Conservation (phyloP, 2,888 invertebrate genomes). For the Cryptops parisi region DNA sequence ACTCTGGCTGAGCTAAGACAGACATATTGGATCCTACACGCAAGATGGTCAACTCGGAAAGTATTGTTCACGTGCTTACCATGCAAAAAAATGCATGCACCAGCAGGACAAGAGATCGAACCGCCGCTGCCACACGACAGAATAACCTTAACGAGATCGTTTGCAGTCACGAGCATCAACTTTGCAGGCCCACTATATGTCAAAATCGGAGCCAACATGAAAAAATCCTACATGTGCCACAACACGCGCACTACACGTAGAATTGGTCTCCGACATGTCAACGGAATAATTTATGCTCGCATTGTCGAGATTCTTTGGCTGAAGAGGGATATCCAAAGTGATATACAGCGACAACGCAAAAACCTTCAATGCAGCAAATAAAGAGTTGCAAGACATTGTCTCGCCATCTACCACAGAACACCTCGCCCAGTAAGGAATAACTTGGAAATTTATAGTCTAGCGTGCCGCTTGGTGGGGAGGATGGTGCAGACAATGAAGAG, state of each 20-base stretch:
- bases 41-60: background rate
- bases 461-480: constrained; percentile 15
- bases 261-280: background rate
- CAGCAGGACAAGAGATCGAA: background rate
- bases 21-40: background rate
- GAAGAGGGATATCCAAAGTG: background rate
- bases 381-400: background rate
- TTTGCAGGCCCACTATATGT: background rate
- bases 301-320: background rate
- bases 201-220: background rate
- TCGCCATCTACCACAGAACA: background rate
- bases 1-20: background rate
- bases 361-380: constrained; percentile 12
- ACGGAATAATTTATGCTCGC: background rate
- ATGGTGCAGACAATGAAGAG: constrained; percentile 3
- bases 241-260: background rate
- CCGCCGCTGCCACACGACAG: background rate
- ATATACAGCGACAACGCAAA: constrained; percentile 14
- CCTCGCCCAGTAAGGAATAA: background rate
- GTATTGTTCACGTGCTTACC: background rate
- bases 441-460: constrained; percentile 14
- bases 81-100: background rate
- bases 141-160: background rate
- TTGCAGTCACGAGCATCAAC: background rate
- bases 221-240: background rate